phyloP scores from a whole-genome alignment of 2,113 vertebrate genomes.

The Corythornis vintsioides region DNA sequence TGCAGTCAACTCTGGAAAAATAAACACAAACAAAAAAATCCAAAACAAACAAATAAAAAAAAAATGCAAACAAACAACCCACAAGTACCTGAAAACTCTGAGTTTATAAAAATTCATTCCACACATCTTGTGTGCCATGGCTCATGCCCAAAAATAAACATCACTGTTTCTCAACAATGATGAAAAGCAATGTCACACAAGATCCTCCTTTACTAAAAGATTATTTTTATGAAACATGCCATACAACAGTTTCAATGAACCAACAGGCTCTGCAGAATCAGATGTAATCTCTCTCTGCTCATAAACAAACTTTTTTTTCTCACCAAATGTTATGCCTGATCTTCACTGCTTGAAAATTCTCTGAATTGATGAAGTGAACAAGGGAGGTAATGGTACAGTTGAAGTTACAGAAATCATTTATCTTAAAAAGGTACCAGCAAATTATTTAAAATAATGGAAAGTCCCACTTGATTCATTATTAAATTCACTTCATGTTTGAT shows the following conservation, averaged over 20 bases:
- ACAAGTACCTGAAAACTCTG: not conserved
- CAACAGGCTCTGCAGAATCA: not conserved
- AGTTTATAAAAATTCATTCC: not conserved
- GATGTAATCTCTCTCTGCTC: not conserved
- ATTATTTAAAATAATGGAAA: not conserved
- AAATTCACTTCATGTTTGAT: not conserved
- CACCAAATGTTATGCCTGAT: not conserved
- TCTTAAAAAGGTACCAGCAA: conserved; percentile 6
- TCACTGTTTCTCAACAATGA: not conserved
- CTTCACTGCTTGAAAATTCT: not conserved
- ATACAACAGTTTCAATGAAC: not conserved
- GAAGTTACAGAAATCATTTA: not conserved
- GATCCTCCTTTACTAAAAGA: not conserved
- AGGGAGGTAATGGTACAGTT: not conserved
- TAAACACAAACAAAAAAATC: not conserved
- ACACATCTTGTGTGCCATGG: not conserved
- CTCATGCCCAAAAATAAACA: not conserved
- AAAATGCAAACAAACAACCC: not conserved
- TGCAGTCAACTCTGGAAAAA: not conserved
- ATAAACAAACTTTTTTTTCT: not conserved
- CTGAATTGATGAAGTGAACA: not conserved
- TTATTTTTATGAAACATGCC: not conserved
- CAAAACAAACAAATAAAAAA: not conserved
- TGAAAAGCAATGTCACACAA: not conserved
- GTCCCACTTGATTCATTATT: conserved; percentile 25